Evolutionary conservation across 92 coral and sea anemone genomes (phyloP).

Genomic region (Hydrozoanthus gracilis): DNA sequence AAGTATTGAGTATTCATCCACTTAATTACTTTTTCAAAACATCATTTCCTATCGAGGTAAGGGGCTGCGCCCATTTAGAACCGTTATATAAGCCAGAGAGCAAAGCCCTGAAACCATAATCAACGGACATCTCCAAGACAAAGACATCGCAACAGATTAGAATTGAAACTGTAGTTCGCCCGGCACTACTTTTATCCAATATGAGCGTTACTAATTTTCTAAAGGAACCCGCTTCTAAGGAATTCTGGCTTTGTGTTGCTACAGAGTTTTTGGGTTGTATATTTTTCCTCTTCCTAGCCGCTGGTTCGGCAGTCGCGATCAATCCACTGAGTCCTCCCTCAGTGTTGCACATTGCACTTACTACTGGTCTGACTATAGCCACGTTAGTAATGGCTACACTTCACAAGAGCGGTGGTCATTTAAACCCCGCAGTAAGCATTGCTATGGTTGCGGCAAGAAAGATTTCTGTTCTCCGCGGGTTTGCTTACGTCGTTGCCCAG

Average conservation of each 20-base stretch:
- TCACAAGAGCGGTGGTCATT: conserved; percentile 86
- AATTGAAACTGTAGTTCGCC: not conserved
- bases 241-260: conserved; percentile 82
- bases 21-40: too few relatives aligned
- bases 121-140: not conserved
- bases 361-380: conserved; percentile 84
- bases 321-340: conserved; percentile 73
- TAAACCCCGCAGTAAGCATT: conserved; percentile 89
- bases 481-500: conserved; percentile 76
- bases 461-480: conserved; percentile 73
- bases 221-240: conserved; percentile 58
- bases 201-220: conserved; percentile 15
- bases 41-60: too few relatives aligned
- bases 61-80: too few relatives aligned
- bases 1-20: too few relatives aligned
- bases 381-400: conserved; percentile 78
- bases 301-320: conserved; percentile 86
- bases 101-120: not conserved
- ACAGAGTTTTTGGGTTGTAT: conserved; percentile 81
- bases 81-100: too few relatives aligned
- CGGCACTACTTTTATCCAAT: not conserved
- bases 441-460: conserved; percentile 76
- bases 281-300: conserved; percentile 83
- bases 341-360: conserved; percentile 78
- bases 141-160: not conserved